Percentiles rank a stretch among this genome's conserved stretches.
Evolutionary conservation across 2,113 vertebrate species (phyloP).

Genomic region (Hepsetus odoe): DNA sequence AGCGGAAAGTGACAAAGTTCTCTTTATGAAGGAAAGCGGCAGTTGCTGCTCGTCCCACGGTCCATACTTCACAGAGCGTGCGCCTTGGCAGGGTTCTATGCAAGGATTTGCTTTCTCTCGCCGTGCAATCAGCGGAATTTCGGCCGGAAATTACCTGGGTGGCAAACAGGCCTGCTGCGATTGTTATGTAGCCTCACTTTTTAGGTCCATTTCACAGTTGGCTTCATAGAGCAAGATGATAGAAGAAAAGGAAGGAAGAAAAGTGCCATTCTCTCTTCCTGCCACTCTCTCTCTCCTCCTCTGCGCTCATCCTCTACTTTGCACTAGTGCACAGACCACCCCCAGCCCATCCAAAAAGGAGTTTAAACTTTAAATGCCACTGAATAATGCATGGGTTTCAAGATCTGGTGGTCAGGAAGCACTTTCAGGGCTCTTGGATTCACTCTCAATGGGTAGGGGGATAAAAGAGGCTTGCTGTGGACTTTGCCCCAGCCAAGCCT

Average conservation of each 20-base stretch:
- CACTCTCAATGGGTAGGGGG: constrained; percentile 9
- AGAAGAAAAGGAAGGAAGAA: constrained; percentile 15
- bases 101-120: not conserved
- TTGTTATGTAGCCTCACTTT: constrained; percentile 19
- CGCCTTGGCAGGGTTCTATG: constrained; percentile 6
- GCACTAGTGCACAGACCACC: not conserved
- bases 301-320: not conserved
- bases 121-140: constrained; percentile 34
- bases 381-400: constrained; percentile 38
- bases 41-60: constrained; percentile 22
- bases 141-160: constrained; percentile 25
- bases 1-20: not conserved
- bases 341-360: constrained; percentile 10
- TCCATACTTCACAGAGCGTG: constrained; percentile 6
- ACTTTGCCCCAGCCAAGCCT: constrained; percentile 8
- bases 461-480: constrained; percentile 12
- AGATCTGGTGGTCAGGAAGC: constrained; percentile 29
- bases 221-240: constrained; percentile 23
- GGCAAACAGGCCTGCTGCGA: constrained; percentile 21
- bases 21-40: constrained; percentile 5
- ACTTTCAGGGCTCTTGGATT: constrained; percentile 32
- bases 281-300: not conserved
- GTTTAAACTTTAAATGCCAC: constrained; percentile 36
- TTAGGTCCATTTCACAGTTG: constrained; percentile 20
- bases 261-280: not conserved